Base-by-base conservation (phyloP, 1,140 invertebrate species). In the Nephila pilipes region DNA sequence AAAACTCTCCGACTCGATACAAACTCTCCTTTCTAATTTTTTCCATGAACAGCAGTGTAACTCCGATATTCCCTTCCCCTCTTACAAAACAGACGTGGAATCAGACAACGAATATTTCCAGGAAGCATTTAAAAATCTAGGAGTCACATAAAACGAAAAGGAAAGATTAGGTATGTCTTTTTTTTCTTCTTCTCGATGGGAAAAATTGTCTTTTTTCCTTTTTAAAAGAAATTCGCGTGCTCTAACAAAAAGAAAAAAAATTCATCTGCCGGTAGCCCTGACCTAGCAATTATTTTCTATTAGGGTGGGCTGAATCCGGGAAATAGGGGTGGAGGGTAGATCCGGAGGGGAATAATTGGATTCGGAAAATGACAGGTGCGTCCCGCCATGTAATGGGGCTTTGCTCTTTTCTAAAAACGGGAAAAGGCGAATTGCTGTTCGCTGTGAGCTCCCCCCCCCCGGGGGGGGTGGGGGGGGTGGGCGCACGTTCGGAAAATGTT, bases 251-350 rank as follows among this genome's bases (percentile, higher is more conserved):
- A 69, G 20, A 65, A 32, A 32, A 18, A 14, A 32, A 25, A 25
- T 14, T 75, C 16, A 5, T 25, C 60, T 29, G 25, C 65, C 87
- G 36, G 87, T 75, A 89, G 87, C 65, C 46, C 87, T 65, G 87
- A 75, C 63, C 46, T n/a, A 57, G 87, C 87, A 89, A 89, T 89
- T 89, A 89, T 89, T 89, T 89, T 89, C 87, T 89, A 89, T 89
- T 89, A 89, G 87, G 87, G 36, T 65, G 58, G 36, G 54, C 29
- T 36, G 36, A 65, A 87, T 87, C 14, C 32, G 36, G 60, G 29
- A 38, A 89, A 85, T 8, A 58, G 83, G 57, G 57, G 83, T 58
- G 29, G 83, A 2, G 57, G 29, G 65, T 32, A 75, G 65, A 75
- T 46, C 65, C n/a, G 65, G 36, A 79, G 54, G 87, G 32, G 87